Evolutionary conservation across 2,888 invertebrate genomes (phyloP).

Genomic region (Dexiosoma caninum): DNA sequence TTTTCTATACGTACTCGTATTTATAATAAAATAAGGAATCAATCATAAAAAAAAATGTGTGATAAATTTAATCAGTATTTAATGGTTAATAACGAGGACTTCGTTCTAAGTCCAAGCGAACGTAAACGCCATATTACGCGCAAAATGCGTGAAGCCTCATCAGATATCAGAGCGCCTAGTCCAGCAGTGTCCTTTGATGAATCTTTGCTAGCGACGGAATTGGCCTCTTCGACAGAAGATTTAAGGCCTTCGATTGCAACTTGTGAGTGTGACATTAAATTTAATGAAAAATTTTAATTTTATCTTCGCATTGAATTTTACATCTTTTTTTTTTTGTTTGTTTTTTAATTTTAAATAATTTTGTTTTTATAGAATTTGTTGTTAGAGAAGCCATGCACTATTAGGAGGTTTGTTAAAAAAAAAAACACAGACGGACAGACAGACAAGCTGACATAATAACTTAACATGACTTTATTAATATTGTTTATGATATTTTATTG

Average conservation of each 20-base stretch:
- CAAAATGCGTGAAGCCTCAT: slow-evolving; percentile 56
- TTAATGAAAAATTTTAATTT: too few relatives aligned
- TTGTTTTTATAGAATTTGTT: too few relatives aligned
- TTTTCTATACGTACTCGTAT: too few relatives aligned
- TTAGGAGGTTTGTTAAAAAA: too few relatives aligned
- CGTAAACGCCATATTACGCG: slow-evolving; percentile 47
- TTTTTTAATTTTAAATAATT: background rate
- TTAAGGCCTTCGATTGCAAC: slow-evolving; percentile 32
- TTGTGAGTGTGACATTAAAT: slow-evolving; percentile 40
- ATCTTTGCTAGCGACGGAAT: background rate
- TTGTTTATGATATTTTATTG: too few relatives aligned
- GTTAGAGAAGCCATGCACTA: too few relatives aligned
- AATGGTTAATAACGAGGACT: slow-evolving; percentile 62
- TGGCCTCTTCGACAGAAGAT: slow-evolving; percentile 9
- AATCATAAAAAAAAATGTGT: slow-evolving; percentile 28
- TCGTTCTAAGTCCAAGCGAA: slow-evolving; percentile 51
- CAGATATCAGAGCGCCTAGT: slow-evolving; percentile 39
- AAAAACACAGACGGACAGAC: too few relatives aligned
- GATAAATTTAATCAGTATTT: slow-evolving; percentile 48
- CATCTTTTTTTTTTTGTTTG: too few relatives aligned
- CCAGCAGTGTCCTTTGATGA: slow-evolving; percentile 21
- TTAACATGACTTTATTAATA: too few relatives aligned
- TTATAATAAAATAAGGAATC: background rate
- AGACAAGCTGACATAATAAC: too few relatives aligned
- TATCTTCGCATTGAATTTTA: background rate